phyloP scores from a whole-genome alignment of 1,140 invertebrate genomes.

The Saccostrea glomerata region DNA sequence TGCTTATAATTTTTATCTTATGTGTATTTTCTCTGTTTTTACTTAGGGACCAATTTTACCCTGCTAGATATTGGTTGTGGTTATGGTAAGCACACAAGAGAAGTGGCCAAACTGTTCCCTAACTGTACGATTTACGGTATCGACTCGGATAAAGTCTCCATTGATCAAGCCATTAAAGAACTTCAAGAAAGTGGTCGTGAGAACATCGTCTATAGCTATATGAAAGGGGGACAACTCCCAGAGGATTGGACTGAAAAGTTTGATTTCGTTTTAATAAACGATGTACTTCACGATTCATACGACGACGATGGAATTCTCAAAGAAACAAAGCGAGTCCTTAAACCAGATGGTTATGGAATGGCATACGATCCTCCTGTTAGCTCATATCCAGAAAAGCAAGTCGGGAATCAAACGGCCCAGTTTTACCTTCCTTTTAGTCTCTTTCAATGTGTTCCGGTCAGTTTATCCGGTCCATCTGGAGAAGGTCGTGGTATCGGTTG shows the following conservation, averaged over 20 bases:
- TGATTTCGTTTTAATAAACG: slow-evolving; percentile 45
- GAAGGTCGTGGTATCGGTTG: slow-evolving; percentile 45
- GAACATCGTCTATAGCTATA: neutral
- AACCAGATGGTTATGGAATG: slow-evolving; percentile 38
- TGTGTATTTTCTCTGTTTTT: neutral
- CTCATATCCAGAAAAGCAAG: slow-evolving; percentile 22
- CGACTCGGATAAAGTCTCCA: neutral
- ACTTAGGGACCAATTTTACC: neutral
- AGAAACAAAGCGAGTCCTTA: slow-evolving; percentile 38
- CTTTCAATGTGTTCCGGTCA: slow-evolving; percentile 45
- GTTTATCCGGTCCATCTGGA: neutral
- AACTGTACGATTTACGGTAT: neutral
- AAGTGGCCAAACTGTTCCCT: neutral
- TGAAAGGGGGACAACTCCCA: slow-evolving; percentile 1
- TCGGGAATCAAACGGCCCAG: neutral
- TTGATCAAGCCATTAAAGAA: neutral
- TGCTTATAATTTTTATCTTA: neutral
- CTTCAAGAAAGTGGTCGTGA: neutral
- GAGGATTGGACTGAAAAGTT: slow-evolving; percentile 35
- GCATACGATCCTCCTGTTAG: slow-evolving; percentile 28
- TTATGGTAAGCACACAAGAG: neutral
- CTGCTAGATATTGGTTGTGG: slow-evolving; percentile 27
- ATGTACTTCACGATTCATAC: slow-evolving; percentile 50
- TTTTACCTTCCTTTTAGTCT: slow-evolving; percentile 13
- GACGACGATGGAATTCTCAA: neutral